Evolutionary conservation across 2,113 vertebrate genomes (phyloP).

Genomic region (Grantiella picta): DNA sequence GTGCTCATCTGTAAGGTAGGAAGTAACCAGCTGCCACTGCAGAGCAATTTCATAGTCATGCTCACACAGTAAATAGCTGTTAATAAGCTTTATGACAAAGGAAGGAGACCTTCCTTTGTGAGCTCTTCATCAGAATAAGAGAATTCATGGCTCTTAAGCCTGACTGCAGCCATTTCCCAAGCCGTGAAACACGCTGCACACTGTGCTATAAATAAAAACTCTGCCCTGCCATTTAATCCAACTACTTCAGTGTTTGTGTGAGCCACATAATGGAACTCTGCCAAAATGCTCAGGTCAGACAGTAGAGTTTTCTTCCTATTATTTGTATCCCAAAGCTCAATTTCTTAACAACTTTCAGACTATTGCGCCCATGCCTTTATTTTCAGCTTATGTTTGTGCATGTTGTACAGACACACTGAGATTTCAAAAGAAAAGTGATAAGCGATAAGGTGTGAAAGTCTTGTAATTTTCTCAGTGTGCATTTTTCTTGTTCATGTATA

Average conservation of each 20-base stretch:
- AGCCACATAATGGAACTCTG: not conserved
- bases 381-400: not conserved
- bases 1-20: not conserved
- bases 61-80: not conserved
- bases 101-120: not conserved
- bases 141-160: not conserved
- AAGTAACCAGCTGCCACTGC: accelerated
- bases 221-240: conserved; percentile 3
- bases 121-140: not conserved
- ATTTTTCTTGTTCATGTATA: not conserved
- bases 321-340: not conserved
- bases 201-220: conserved; percentile 19
- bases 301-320: not conserved
- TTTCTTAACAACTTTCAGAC: not conserved
- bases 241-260: not conserved
- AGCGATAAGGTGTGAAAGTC: not conserved
- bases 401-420: not conserved
- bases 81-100: not conserved
- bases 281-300: not conserved
- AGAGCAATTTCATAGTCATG: not conserved
- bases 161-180: not conserved
- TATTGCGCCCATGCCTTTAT: not conserved
- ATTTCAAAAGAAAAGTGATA: not conserved
- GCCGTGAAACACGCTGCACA: not conserved
- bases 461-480: not conserved